These are phyloP conservation scores for Amazona guildingii DNA, from an alignment of 2,113 vertebrate genomes.

Conservation along the genomic window DNA sequence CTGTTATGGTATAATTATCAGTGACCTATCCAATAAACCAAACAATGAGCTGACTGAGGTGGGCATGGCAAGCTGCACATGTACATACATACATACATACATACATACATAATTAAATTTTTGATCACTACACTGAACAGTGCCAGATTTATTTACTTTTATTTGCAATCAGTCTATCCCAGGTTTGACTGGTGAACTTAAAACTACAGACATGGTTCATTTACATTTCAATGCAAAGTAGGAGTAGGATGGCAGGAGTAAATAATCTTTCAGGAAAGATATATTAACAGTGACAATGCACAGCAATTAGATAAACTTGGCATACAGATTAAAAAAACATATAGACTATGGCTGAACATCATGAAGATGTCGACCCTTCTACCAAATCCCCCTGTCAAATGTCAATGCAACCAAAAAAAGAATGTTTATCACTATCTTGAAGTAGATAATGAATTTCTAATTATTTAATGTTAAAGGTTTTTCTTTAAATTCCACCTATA, in stretches of 20 bases:
- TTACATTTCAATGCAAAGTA: conserved; percentile 22
- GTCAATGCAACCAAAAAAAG: background rate
- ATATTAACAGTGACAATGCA: background rate
- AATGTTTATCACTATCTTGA: background rate
- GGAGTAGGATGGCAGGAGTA: background rate
- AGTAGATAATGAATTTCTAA: background rate
- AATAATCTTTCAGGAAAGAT: background rate
- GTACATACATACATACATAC: background rate
- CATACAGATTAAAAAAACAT: background rate
- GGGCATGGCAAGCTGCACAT: background rate
- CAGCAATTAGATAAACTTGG: background rate
- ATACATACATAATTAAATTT: background rate
- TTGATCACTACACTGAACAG: background rate
- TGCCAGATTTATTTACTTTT: background rate
- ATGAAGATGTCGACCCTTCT: background rate
- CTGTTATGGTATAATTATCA: background rate
- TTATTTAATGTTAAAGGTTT: background rate
- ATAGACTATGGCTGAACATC: background rate
- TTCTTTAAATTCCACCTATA: background rate
- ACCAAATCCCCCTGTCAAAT: background rate
- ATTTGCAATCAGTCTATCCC: background rate
- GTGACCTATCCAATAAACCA: background rate
- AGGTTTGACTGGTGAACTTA: conserved; percentile 3
- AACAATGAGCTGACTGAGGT: background rate
- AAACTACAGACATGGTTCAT: conserved; percentile 14